Evolutionary conservation across 2,888 invertebrate species (phyloP).

Genomic region (Drosophila setosimentum): DNA sequence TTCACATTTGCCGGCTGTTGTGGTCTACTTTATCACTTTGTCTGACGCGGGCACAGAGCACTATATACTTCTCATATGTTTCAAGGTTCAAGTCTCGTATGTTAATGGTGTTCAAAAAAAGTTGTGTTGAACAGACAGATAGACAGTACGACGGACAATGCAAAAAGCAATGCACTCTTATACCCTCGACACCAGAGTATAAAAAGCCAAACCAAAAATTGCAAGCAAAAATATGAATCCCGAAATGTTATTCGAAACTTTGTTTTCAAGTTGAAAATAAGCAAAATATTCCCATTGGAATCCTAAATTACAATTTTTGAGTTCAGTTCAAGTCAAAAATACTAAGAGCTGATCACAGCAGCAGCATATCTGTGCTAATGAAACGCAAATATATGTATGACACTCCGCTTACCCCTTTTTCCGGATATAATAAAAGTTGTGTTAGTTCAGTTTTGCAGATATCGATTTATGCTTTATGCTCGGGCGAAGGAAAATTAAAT

Average conservation of each 20-base stretch:
- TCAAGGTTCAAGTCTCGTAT: background rate
- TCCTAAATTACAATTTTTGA: background rate
- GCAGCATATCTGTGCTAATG: background rate
- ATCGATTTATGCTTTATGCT: background rate
- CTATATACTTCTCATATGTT: background rate
- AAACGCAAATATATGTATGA: background rate
- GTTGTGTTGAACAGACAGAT: no score
- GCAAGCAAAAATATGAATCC: background rate
- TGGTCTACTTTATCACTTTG: background rate
- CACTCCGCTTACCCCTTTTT: background rate
- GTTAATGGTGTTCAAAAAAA: background rate
- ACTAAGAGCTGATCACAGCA: background rate
- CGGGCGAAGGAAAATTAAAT: background rate
- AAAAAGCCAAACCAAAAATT: background rate
- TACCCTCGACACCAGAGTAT: background rate
- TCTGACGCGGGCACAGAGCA: background rate
- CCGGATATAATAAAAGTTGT: no score
- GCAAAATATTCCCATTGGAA: background rate
- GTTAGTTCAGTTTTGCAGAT: background rate
- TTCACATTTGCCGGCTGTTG: background rate
- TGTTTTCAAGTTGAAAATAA: background rate
- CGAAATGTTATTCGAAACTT: background rate
- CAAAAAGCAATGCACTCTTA: background rate
- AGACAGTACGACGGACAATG: background rate
- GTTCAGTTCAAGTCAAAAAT: background rate